Conservation (phyloP, 92 coral and sea anemone species). For the Phymanthus crucifer region DNA sequence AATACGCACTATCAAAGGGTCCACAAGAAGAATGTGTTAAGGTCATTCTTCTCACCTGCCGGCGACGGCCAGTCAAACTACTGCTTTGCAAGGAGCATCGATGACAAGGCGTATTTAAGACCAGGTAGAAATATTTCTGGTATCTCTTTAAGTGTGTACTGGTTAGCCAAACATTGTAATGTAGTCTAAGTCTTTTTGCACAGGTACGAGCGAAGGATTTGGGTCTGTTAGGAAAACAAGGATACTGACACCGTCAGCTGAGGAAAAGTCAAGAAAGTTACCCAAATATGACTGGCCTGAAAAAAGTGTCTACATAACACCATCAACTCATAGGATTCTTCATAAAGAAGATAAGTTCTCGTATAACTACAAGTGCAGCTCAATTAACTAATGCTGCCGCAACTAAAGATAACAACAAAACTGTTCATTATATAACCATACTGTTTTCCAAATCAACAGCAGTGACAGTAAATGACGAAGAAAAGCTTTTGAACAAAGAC, state of each 20-base stretch:
- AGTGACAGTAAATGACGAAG: neutral
- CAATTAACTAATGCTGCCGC: too few relatives aligned
- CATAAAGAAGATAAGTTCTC: neutral
- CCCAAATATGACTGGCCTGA: slow-evolving; percentile 26
- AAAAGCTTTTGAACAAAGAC: neutral
- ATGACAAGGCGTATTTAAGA: neutral
- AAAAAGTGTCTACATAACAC: slow-evolving; percentile 1
- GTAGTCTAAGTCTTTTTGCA: too few relatives aligned
- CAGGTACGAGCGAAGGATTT: neutral
- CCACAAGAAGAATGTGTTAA: neutral
- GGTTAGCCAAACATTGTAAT: too few relatives aligned
- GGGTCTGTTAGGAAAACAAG: neutral
- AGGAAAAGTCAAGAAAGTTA: neutral
- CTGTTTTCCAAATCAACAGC: too few relatives aligned
- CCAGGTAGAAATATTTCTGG: too few relatives aligned
- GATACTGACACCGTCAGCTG: neutral
- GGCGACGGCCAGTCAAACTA: neutral
- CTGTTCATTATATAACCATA: too few relatives aligned
- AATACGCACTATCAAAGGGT: neutral
- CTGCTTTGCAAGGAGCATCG: slow-evolving; percentile 33
- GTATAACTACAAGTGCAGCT: too few relatives aligned
- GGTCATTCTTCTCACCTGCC: slow-evolving; percentile 17
- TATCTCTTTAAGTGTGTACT: too few relatives aligned
- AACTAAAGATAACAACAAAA: too few relatives aligned
- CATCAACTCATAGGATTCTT: neutral